phyloP scores from a whole-genome alignment of 1,140 invertebrate genomes.

The Cataglyphis hispanica region DNA sequence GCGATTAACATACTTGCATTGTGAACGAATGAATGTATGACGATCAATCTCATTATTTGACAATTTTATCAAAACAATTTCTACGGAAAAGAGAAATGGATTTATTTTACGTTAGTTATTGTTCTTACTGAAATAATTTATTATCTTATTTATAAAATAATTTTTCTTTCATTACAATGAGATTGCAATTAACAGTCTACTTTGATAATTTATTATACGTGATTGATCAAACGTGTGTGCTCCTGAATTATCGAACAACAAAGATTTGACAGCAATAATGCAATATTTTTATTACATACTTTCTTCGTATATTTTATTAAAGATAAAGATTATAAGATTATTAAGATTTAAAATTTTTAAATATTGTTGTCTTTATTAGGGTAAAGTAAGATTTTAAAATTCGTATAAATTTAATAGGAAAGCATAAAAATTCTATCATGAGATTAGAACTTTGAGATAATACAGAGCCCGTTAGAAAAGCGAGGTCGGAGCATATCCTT shows the following conservation, averaged over 20 bases:
- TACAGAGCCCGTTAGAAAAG: conserved; percentile 26
- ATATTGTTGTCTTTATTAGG: not conserved
- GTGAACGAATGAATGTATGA: not conserved
- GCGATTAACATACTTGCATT: conserved; percentile 21
- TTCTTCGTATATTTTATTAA: not conserved
- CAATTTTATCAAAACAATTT: not conserved
- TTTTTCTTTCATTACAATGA: conserved; percentile 2
- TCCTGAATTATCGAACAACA: not conserved
- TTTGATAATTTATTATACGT: not conserved
- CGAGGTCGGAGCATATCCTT: conserved; percentile 5
- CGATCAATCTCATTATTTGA: not conserved
- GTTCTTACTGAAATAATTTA: not conserved
- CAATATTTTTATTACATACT: not conserved
- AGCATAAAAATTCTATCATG: conserved; percentile 14
- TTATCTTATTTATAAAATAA: not conserved
- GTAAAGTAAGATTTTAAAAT: not conserved
- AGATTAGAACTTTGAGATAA: conserved; percentile 13
- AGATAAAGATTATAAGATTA: too few relatives aligned
- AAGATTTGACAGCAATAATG: not conserved
- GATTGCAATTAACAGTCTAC: not conserved
- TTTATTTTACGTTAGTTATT: not conserved
- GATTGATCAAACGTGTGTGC: not conserved
- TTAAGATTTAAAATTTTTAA: not conserved
- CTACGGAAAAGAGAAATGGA: not conserved
- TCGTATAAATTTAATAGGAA: not conserved